Evolutionary conservation across 2,888 invertebrate species (phyloP).

Genomic region (Aproaerema taeniolella): DNA sequence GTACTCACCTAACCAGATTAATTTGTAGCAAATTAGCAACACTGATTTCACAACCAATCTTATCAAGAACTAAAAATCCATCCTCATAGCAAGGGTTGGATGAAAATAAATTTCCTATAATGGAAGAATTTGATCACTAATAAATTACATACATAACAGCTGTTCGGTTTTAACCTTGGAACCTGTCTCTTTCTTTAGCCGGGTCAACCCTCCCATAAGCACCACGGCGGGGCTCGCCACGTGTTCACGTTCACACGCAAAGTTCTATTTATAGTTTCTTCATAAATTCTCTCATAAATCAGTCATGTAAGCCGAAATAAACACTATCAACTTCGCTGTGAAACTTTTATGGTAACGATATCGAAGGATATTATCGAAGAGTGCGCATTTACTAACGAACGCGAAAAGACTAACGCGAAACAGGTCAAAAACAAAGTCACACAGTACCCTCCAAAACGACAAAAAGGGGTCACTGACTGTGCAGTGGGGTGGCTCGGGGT

Average conservation of each 20-base stretch:
- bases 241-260: constrained; percentile 56
- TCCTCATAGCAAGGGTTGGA: no score
- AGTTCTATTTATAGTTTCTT: constrained; percentile 44
- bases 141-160: constrained; percentile 31
- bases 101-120: no score
- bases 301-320: constrained; percentile 14
- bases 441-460: constrained; percentile 40
- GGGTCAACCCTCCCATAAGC: constrained; percentile 42
- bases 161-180: constrained; percentile 45
- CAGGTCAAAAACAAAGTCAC: constrained; percentile 57
- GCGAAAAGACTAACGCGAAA: constrained; percentile 31
- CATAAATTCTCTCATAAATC: constrained; percentile 22
- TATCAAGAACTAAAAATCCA: no score
- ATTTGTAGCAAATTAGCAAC: background rate
- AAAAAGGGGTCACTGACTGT: constrained; percentile 71
- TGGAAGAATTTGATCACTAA: no score
- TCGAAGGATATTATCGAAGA: background rate
- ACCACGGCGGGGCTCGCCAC: constrained; percentile 43
- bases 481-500: constrained; percentile 45
- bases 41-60: no score
- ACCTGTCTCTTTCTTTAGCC: constrained; percentile 40
- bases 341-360: constrained; percentile 2
- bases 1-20: background rate
- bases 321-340: constrained; percentile 1
- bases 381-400: background rate